Base-by-base conservation (phyloP, 2,113 vertebrate species). In the Cavia aperea region DNA sequence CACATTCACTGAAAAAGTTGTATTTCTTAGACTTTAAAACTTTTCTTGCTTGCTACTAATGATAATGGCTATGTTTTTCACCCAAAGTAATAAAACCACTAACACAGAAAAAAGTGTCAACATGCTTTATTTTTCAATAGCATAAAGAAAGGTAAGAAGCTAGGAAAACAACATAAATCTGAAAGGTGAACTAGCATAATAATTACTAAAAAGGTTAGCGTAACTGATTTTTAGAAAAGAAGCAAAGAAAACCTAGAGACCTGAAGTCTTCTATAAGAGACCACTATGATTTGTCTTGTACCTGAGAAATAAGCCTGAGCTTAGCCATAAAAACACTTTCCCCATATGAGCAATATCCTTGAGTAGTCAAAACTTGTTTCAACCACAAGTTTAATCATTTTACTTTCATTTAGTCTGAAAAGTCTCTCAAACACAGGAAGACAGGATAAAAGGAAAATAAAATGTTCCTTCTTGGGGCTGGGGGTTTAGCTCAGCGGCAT, bases 21-120 rank as follows among this genome's bases (percentile, higher is more conserved):
- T 66, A 75, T 39, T 75, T 89, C 63, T 82, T 78, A 54, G 29
- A 46, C 84, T 68, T 92, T 70, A 58, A 29, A 95, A 94, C 26
- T 92, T 87, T 91, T 84, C 78, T 90, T 88, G 29, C 31, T 88
- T 90, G 43, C 43, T 86, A 43, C 29, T 88, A 43, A 90, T 68
- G 10, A 90, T 88, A 92, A 56, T 79, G 51, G 13, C 70, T 56
- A 81, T 43, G 39, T 39, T 43, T 93, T 60, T 19, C 2, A 36
- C 9, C 24, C 39, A 86, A 6, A 58, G 83, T n/a, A 77, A 81
- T 82, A 90, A 84, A 73, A 90, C 33, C 82, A 94, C 33, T 65
- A 68, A 85, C 62, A 83, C 4, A 78, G 63, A 54, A 84, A 81
- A 73, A 73, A 77, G 31, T 58, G n/a, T 94, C 2, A 23, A 65